These are phyloP conservation scores for Nycticryphes semicollaris DNA, from an alignment of 2,113 vertebrate species.

Conservation along the genomic window DNA sequence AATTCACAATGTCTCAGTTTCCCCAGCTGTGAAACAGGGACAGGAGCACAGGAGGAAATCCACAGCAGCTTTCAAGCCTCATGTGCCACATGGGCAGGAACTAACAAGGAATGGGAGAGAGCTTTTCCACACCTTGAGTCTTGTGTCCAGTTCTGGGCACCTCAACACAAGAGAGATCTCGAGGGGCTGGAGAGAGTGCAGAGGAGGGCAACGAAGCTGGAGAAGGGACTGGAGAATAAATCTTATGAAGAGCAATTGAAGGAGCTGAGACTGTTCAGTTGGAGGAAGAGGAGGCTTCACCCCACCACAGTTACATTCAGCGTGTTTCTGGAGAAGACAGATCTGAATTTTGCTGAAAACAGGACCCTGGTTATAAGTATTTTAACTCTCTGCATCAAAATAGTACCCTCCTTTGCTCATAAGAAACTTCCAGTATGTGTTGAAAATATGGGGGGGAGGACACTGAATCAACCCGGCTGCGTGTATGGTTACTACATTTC, in stretches of 20 bases:
- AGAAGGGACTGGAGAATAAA: too few relatives aligned
- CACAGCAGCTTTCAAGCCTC: not conserved
- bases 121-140: not conserved
- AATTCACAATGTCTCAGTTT: not conserved
- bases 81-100: not conserved
- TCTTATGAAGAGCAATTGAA: too few relatives aligned
- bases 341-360: not conserved
- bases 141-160: too few relatives aligned
- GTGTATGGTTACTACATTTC: not conserved
- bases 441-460: not conserved
- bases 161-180: too few relatives aligned
- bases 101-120: not conserved
- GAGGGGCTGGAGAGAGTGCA: too few relatives aligned
- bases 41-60: not conserved
- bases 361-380: fast-evolving
- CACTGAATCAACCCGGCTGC: not conserved
- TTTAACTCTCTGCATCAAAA: not conserved
- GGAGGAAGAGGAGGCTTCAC: not conserved
- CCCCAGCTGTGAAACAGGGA: slow-evolving; percentile 10
- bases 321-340: not conserved
- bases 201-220: too few relatives aligned
- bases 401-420: not conserved
- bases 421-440: not conserved
- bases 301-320: not conserved
- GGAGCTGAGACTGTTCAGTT: too few relatives aligned